phyloP scores from a whole-genome alignment of 2,888 invertebrate genomes.

The Drosophila colorata region DNA sequence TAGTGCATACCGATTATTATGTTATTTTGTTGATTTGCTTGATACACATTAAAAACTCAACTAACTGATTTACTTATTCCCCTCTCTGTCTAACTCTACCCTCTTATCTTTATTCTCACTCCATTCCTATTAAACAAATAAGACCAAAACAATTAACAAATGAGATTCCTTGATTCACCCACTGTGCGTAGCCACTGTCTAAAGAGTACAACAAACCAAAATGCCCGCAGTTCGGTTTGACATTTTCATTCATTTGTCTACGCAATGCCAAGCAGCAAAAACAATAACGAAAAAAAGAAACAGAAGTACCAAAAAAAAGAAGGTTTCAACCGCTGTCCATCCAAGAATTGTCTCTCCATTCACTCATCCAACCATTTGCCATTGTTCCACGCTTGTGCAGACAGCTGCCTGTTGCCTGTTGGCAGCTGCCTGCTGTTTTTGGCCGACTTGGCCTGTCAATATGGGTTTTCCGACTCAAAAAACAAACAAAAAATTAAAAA shows the following conservation, averaged over 20 bases:
- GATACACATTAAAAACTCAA: too few relatives aligned
- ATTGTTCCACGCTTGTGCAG: constrained; percentile 61
- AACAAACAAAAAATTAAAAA: constrained; percentile 4
- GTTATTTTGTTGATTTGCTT: too few relatives aligned
- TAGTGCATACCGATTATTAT: neutral
- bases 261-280: constrained; percentile 47
- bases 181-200: constrained; percentile 17
- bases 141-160: neutral
- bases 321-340: constrained; percentile 61
- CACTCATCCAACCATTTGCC: constrained; percentile 47
- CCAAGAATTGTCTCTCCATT: constrained; percentile 58
- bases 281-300: constrained; percentile 12
- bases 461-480: constrained; percentile 24
- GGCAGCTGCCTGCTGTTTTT: constrained; percentile 64
- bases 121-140: neutral
- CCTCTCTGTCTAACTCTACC: too few relatives aligned
- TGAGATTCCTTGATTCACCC: neutral
- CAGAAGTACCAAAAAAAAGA: constrained; percentile 30
- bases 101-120: neutral
- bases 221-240: constrained; percentile 64
- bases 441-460: constrained; percentile 75
- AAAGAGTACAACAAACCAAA: constrained; percentile 32
- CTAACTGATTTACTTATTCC: too few relatives aligned
- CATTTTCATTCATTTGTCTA: constrained; percentile 81
- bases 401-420: constrained; percentile 65